Evolutionary conservation across 2,797 vertebrate genomes (phyloP).

Genomic region (Chaetodon trifasciatus): DNA sequence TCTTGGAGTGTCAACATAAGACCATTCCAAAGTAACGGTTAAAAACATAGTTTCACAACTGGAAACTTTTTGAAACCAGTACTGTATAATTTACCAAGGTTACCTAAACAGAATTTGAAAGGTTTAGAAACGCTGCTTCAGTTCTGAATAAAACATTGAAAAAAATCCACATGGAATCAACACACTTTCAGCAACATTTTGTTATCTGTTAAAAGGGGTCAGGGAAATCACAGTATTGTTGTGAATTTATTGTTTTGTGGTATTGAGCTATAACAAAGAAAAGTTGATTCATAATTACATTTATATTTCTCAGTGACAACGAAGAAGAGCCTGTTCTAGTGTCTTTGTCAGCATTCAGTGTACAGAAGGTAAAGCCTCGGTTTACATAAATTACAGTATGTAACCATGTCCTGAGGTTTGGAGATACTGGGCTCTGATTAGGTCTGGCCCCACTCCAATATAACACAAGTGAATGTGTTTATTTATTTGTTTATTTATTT

Average conservation of each 20-base stretch:
- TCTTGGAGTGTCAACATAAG: not conserved
- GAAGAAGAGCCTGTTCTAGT: no score
- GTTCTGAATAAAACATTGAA: conserved; percentile 17
- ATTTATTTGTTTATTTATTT: not conserved
- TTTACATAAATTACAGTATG: no score
- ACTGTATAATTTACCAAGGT: conserved; percentile 3
- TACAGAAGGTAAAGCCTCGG: no score
- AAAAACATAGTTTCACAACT: not conserved
- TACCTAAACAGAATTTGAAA: conserved; percentile 7
- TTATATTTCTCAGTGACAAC: conserved; percentile 22
- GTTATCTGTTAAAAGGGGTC: conserved; percentile 16
- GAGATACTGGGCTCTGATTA: not conserved
- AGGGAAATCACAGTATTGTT: conserved; percentile 31
- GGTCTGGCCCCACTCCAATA: not conserved
- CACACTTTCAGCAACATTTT: not conserved
- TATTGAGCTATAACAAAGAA: conserved; percentile 34
- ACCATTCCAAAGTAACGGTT: not conserved
- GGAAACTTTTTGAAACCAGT: not conserved
- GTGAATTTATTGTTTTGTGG: conserved; percentile 35
- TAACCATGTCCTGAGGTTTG: not conserved
- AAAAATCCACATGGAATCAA: conserved; percentile 25
- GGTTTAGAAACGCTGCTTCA: conserved; percentile 34
- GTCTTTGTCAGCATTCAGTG: no score
- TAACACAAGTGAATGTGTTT: not conserved
- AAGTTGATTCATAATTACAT: conserved; percentile 54